A percentile compares a stretch with the other conserved stretches of the same genome.
Evolutionary conservation across 2,113 vertebrate species (phyloP).

Genomic region (Tachuris rubrigastra): DNA sequence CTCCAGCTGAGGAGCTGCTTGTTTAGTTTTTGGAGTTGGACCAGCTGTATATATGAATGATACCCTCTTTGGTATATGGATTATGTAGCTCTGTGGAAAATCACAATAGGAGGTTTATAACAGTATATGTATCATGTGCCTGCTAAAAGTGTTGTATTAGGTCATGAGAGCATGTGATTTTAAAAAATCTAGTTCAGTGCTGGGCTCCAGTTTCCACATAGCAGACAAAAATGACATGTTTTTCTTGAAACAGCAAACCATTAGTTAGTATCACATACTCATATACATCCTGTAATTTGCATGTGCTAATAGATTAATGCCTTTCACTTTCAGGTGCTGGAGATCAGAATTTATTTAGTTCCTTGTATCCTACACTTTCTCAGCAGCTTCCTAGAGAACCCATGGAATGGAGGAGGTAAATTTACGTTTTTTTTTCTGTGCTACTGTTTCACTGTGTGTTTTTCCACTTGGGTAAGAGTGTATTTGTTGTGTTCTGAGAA

Average conservation of each 20-base stretch:
- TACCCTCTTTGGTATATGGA: not conserved
- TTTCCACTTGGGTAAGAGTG: not conserved
- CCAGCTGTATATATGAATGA: not conserved
- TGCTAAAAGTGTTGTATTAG: not conserved
- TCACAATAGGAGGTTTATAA: not conserved
- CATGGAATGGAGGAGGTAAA: slow-evolving; percentile 96
- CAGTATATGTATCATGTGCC: not conserved
- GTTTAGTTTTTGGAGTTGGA: not conserved
- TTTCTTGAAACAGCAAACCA: not conserved
- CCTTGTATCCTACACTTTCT: slow-evolving; percentile 87
- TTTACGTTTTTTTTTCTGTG: not conserved
- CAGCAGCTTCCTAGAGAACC: slow-evolving; percentile 95
- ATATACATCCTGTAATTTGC: not conserved
- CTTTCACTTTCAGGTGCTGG: slow-evolving; percentile 86
- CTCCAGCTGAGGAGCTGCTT: not conserved
- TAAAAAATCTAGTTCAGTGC: not conserved
- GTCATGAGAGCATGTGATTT: not conserved
- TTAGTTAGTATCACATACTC: not conserved
- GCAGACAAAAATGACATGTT: not conserved
- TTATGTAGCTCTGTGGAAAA: not conserved
- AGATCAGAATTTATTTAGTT: slow-evolving; percentile 91
- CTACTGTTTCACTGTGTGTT: not conserved
- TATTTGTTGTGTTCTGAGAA: not conserved
- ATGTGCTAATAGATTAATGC: not conserved
- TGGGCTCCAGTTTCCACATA: not conserved